Evolutionary conservation across 2,113 vertebrate genomes (phyloP).

Genomic region (Tetrao urogallus): DNA sequence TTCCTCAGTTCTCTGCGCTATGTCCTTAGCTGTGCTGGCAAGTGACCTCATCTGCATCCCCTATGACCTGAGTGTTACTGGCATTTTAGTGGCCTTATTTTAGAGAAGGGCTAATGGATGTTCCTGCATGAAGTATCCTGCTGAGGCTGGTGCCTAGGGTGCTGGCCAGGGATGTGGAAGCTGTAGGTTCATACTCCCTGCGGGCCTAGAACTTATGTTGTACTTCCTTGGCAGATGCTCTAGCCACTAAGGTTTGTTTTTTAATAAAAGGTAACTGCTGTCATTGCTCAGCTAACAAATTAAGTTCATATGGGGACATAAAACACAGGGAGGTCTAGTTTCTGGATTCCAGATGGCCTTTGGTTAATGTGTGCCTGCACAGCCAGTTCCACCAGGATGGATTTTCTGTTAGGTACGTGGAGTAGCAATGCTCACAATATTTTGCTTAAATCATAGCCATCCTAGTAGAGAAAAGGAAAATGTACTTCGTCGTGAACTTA

Average conservation of each 20-base stretch:
- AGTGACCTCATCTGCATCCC: not conserved
- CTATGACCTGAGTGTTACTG: not conserved
- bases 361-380: not conserved
- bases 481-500: not conserved
- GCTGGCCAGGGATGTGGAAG: not conserved
- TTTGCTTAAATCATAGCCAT: not conserved
- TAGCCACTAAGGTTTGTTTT: not conserved
- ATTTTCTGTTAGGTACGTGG: not conserved
- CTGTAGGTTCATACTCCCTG: not conserved
- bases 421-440: not conserved
- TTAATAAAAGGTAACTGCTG: slow-evolving; percentile 27
- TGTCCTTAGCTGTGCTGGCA: not conserved
- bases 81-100: not conserved
- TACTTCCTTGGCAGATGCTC: slow-evolving; percentile 13
- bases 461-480: not conserved
- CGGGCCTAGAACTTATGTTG: not conserved
- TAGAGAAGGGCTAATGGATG: not conserved
- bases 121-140: not conserved
- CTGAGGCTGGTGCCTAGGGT: not conserved
- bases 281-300: slow-evolving; percentile 31
- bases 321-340: slow-evolving; percentile 22
- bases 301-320: not conserved
- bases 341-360: slow-evolving; percentile 45
- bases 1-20: not conserved
- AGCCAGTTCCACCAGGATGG: not conserved